Base-by-base conservation (phyloP, 2,888 invertebrate genomes). In the Sarcophaga carnaria region DNA sequence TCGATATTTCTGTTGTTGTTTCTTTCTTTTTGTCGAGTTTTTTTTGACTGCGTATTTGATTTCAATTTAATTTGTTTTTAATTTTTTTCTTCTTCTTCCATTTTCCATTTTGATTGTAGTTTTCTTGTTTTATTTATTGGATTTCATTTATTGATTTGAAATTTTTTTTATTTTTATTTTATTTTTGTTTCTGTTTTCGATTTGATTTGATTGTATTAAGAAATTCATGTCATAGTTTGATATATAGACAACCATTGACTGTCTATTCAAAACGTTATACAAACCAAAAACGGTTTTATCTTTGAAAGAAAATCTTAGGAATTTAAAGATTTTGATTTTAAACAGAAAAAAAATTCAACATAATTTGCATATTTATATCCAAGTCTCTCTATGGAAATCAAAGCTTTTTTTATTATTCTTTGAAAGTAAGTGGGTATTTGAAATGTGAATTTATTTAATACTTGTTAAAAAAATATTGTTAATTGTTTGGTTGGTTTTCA, bases 141-240 rank as follows among this genome's bases (percentile, higher is more conserved):
- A 14, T 69, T 69, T 17, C 45, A n/a, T 59, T 49, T 71, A 37
- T 76, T 22, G 49, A 54, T 69, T 69, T 75, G 20, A 54, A 75
- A 82, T 83, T 86, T 80, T 80, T 72, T 78, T 86, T 80, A 76
- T 80, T 86, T 83, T 74, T 47, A 37, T 60, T 77, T 72, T 66
- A 20, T 25, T 83, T 69, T 72, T 45, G 66, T 83, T 66, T 54
- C 25, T 25, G 10, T 62, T 22, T 62, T 62, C n/a, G 59, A 17
- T 14, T 77, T 45, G 71, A 27, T 66, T 27, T 45, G n/a, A 12
- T 70, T 75, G 49, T 80, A 62, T 75, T 78, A 64, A 22, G 83
- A 78, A 75, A 83, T 67, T 84, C 79, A 70, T 87, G 83, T 82
- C 87, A 82, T 72, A 76, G 71, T 76, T 79, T 81, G 59, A 81